Evolutionary conservation across 2,113 vertebrate species (phyloP), one percentile per base, ranked within the genome.

Genomic region (Ariopsis seemanni): DNA sequence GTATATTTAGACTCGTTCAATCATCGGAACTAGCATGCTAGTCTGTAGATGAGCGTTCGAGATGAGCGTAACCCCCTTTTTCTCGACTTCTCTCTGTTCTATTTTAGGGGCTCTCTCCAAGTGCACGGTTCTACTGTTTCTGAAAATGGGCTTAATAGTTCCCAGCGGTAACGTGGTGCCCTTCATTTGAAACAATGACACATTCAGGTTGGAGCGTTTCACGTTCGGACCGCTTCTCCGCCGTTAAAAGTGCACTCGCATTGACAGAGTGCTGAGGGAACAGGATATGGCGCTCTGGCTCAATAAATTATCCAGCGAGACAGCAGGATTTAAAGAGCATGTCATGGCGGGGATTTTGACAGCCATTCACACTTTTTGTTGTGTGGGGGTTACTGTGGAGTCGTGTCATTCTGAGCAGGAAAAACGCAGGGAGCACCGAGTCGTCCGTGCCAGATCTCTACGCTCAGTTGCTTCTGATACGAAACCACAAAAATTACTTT

Each of bases 101-200:
- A 95, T 96, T 95, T 96, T 91, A 91, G 93, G 91, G 90, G 34
- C 15, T n/a, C 63, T 55, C 50, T 89, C 92, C 82, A 88, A 91
- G 88, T 91, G 93, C 92, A 91, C 91, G 89, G 89, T 93, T 93
- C 92, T 91, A 91, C 93, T 91, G 92, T 94, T 94, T 94, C 94
- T 94, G 93, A 96, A 96, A 95, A 93, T 95, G 95, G 94, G 94
- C 93, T 95, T 95, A 95, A 95, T 94, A 92, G 94, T 95, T 94
- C 95, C 95, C 93, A 91, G 93, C 90, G 94, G 93, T 90, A 87
- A 84, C 84, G 86, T 90, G 84, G 89, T 94, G 92, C 92, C 94
- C 94, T 95, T 95, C 95, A 94, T 95, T 91, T 95, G 91, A 93
- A 94, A 94, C 94, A 95, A 95, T 95, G 95, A 94, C 94, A 95